These are phyloP conservation scores for Leptoclinus maculatus DNA, from an alignment of 2,797 vertebrate genomes.

Conservation along the genomic window DNA sequence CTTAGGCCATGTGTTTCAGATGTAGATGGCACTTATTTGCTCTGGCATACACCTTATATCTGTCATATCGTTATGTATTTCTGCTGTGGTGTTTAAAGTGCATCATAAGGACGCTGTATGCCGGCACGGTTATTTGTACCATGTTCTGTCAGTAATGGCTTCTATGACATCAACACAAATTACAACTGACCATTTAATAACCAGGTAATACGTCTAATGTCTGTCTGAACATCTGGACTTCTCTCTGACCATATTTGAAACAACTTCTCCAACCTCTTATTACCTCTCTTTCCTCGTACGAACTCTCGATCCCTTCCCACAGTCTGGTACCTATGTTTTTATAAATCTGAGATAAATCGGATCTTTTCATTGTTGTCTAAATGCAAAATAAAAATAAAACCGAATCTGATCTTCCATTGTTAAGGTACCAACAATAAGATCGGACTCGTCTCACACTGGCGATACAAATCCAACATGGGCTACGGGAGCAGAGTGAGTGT, in stretches of 20 bases:
- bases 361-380: constrained; percentile 30
- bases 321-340: not conserved
- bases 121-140: constrained; percentile 45
- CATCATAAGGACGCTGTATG: constrained; percentile 38
- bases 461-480: constrained; percentile 23
- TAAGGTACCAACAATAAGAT: constrained; percentile 33
- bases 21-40: constrained; percentile 62
- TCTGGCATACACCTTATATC: constrained; percentile 10
- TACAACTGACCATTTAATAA: constrained; percentile 10
- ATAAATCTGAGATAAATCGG: constrained; percentile 20
- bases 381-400: constrained; percentile 18
- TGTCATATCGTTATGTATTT: not conserved
- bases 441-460: constrained; percentile 30
- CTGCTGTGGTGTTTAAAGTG: constrained; percentile 49
- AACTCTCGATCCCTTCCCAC: not conserved
- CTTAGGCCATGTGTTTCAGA: constrained; percentile 31
- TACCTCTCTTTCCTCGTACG: constrained; percentile 5
- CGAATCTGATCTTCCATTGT: constrained; percentile 27
- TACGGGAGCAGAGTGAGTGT: constrained; percentile 4
- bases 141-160: constrained; percentile 35
- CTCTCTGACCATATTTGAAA: constrained; percentile 15
- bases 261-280: constrained; percentile 6
- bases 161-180: constrained; percentile 35
- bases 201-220: constrained; percentile 15
- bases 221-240: constrained; percentile 11